Conservation (phyloP, 2,888 invertebrate genomes). For the Catocala fraxini region DNA sequence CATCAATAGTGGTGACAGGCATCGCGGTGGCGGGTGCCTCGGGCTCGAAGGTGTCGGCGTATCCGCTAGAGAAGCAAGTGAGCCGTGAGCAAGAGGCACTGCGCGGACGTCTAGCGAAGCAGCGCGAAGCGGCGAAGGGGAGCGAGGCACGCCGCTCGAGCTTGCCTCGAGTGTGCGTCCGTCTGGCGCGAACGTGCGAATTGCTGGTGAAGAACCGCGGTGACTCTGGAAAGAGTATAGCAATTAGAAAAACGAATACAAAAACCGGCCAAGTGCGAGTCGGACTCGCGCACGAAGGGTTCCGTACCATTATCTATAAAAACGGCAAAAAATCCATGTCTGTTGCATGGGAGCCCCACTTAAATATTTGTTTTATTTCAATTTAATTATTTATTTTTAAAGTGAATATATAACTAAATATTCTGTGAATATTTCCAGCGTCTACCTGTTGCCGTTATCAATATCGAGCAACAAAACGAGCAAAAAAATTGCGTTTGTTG, state of each 20-base stretch:
- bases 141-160: slow-evolving; percentile 89
- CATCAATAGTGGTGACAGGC: slow-evolving; percentile 93
- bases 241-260: background rate
- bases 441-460: no score
- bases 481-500: no score
- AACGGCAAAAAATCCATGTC: no score
- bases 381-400: no score
- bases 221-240: slow-evolving; percentile 85
- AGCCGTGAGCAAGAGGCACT: slow-evolving; percentile 91
- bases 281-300: no score
- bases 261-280: no score
- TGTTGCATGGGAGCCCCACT: no score
- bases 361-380: no score
- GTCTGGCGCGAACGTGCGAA: slow-evolving; percentile 94
- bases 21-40: slow-evolving; percentile 84
- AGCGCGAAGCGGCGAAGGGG: slow-evolving; percentile 93
- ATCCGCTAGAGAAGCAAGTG: slow-evolving; percentile 89
- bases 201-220: slow-evolving; percentile 94
- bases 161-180: slow-evolving; percentile 89
- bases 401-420: no score
- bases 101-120: slow-evolving; percentile 93
- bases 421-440: no score
- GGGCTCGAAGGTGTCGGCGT: slow-evolving; percentile 82
- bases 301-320: no score
- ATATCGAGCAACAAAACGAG: no score